A percentile compares a stretch with the other conserved stretches of the same genome.
phyloP scores from a whole-genome alignment of 2,888 invertebrate genomes.

The Netelia melanura region DNA sequence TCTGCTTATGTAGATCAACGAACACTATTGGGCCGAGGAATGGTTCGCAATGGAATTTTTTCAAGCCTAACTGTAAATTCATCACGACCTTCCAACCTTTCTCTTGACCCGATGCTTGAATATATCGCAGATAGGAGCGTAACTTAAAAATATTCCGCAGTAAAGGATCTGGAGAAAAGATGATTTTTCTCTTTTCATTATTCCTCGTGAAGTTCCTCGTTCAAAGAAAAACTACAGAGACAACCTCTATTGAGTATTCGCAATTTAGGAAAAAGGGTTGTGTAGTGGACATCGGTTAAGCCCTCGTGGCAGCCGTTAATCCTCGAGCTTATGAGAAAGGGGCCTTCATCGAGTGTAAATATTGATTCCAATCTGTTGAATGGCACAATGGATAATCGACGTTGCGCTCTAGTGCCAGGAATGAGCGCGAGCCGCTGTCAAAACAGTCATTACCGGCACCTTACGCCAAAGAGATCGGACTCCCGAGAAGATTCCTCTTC shows the following conservation, averaged over 20 bases:
- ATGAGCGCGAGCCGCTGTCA: slow-evolving; percentile 78
- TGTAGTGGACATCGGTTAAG: slow-evolving; percentile 68
- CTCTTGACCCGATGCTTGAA: no score
- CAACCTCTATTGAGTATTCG: slow-evolving; percentile 53
- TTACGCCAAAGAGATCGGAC: slow-evolving; percentile 54
- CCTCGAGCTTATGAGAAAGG: slow-evolving; percentile 77
- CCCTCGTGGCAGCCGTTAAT: slow-evolving; percentile 75
- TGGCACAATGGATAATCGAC: slow-evolving; percentile 76
- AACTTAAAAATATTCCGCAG: no score
- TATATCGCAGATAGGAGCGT: no score
- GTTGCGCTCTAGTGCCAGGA: slow-evolving; percentile 65
- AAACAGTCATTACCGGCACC: slow-evolving; percentile 80
- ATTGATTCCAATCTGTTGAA: slow-evolving; percentile 82
- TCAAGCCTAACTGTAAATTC: slow-evolving; percentile 29
- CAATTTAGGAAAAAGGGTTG: slow-evolving; percentile 77
- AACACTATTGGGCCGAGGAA: slow-evolving; percentile 18
- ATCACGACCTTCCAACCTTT: no score
- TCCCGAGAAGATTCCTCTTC: slow-evolving; percentile 38
- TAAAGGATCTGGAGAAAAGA: no score
- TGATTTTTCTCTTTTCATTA: neutral
- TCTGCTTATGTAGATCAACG: slow-evolving; percentile 3
- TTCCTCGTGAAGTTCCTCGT: slow-evolving; percentile 10
- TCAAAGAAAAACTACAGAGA: slow-evolving; percentile 44
- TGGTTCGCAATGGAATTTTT: slow-evolving; percentile 35
- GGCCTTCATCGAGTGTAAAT: slow-evolving; percentile 79